A percentile compares a stretch with the other conserved stretches of the same genome.
These are phyloP conservation scores for Hipparchia semele DNA, from an alignment of 2,888 invertebrate genomes.

Conservation along the genomic window DNA sequence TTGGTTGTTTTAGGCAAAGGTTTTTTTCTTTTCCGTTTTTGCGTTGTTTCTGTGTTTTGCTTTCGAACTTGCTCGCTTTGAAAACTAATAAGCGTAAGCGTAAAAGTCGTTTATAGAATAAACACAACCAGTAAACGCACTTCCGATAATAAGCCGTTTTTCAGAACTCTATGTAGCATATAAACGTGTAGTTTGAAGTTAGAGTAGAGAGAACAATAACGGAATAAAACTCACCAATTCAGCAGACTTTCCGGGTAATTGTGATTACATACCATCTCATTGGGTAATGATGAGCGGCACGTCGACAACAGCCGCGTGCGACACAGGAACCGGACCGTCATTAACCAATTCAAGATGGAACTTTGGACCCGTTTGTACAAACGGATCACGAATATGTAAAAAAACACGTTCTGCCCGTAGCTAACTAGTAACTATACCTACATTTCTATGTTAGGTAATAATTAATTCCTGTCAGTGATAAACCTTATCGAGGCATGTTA, in stretches of 20 bases:
- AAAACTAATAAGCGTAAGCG: too few relatives aligned
- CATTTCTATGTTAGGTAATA: constrained; percentile 24
- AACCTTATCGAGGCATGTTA: constrained; percentile 18
- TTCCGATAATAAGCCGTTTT: too few relatives aligned
- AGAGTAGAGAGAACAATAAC: constrained; percentile 17
- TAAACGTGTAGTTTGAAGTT: neutral
- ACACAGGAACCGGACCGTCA: constrained; percentile 68
- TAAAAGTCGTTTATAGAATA: too few relatives aligned
- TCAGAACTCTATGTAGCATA: too few relatives aligned
- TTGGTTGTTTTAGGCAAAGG: too few relatives aligned
- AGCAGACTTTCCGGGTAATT: constrained; percentile 64
- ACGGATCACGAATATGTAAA: constrained; percentile 45
- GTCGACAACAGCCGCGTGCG: constrained; percentile 64
- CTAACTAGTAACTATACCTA: neutral
- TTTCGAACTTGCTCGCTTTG: too few relatives aligned
- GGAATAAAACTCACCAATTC: constrained; percentile 50
- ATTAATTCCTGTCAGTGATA: constrained; percentile 26
- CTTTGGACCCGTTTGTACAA: constrained; percentile 57
- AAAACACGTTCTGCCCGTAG: constrained; percentile 28
- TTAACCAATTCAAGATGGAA: constrained; percentile 74
- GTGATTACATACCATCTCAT: constrained; percentile 64
- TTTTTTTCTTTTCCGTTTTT: too few relatives aligned
- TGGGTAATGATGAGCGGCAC: constrained; percentile 65
- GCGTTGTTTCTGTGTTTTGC: too few relatives aligned
- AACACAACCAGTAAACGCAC: too few relatives aligned